phyloP scores from a whole-genome alignment of 1,140 invertebrate species.

The Acromyrmex heyeri region DNA sequence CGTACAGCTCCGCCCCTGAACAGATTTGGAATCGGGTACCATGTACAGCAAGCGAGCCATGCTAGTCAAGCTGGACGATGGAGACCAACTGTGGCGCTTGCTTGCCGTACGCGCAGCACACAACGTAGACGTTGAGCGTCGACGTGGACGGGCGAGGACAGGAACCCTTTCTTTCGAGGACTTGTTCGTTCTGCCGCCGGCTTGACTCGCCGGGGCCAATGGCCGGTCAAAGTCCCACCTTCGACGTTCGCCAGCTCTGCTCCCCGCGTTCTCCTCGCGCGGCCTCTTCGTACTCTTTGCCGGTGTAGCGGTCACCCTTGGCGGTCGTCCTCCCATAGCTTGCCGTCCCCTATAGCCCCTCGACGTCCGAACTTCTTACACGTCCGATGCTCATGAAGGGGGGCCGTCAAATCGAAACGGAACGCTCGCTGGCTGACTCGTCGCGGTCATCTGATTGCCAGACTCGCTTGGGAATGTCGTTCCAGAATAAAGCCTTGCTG shows the following conservation, averaged over 20 bases:
- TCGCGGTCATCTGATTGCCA: background rate
- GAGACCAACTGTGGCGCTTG: constrained; percentile 14
- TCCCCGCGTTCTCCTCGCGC: constrained; percentile 24
- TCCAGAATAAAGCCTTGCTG: background rate
- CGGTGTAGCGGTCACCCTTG: constrained; percentile 47
- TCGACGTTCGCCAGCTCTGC: constrained; percentile 53
- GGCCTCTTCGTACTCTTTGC: constrained; percentile 19
- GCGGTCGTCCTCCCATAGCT: constrained; percentile 21
- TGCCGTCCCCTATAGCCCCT: background rate
- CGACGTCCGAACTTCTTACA: constrained; percentile 33
- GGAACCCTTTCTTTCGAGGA: constrained; percentile 62
- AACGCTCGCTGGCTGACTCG: constrained; percentile 2
- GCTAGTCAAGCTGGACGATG: background rate
- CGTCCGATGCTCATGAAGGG: background rate
- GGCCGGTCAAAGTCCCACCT: constrained; percentile 63
- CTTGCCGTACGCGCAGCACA: background rate
- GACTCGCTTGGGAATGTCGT: background rate
- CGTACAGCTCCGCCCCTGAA: constrained; percentile 26
- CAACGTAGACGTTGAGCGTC: constrained; percentile 36
- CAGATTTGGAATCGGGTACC: background rate
- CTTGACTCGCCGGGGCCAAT: constrained; percentile 60
- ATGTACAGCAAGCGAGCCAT: constrained; percentile 3
- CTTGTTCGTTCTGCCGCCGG: constrained; percentile 59
- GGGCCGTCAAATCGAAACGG: constrained; percentile 1
- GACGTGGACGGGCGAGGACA: constrained; percentile 55